Conservation (phyloP, 1,140 invertebrate genomes). For the Drosophila carrolli region DNA sequence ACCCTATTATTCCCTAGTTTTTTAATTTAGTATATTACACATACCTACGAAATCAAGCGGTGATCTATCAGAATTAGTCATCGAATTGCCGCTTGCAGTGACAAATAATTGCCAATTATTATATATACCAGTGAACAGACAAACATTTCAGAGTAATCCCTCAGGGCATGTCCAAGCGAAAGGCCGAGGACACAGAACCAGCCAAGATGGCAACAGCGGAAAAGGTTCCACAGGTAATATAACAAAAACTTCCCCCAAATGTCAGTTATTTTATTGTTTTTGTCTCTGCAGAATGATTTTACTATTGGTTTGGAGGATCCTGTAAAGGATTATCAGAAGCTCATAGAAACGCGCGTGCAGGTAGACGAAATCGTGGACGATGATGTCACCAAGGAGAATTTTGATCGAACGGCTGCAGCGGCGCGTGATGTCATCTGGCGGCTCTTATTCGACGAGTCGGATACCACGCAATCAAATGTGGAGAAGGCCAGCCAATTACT, state of each 20-base stretch:
- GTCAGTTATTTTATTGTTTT: neutral
- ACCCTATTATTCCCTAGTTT: neutral
- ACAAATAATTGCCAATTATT: neutral
- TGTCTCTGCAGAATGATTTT: conserved; percentile 4
- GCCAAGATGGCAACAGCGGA: conserved; percentile 42
- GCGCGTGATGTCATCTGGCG: conserved; percentile 63
- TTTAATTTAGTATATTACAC: neutral
- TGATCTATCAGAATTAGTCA: conserved; percentile 10
- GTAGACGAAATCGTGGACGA: conserved; percentile 65
- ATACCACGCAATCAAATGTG: neutral
- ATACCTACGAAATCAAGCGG: neutral
- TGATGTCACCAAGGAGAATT: conserved; percentile 58
- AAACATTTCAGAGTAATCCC: neutral
- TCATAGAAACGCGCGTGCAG: conserved; percentile 48
- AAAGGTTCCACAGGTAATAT: conserved; percentile 37
- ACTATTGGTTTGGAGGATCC: conserved; percentile 45
- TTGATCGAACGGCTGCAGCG: conserved; percentile 40
- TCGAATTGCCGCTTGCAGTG: neutral
- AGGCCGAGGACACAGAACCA: conserved; percentile 33
- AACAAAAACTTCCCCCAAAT: neutral
- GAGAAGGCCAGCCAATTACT: conserved; percentile 60
- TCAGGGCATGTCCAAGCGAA: conserved; percentile 54
- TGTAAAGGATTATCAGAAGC: conserved; percentile 48
- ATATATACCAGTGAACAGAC: neutral
- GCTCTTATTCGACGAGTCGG: conserved; percentile 45